Conservation (phyloP, 2,888 invertebrate species). For the Rotaria magnacalcarata region DNA sequence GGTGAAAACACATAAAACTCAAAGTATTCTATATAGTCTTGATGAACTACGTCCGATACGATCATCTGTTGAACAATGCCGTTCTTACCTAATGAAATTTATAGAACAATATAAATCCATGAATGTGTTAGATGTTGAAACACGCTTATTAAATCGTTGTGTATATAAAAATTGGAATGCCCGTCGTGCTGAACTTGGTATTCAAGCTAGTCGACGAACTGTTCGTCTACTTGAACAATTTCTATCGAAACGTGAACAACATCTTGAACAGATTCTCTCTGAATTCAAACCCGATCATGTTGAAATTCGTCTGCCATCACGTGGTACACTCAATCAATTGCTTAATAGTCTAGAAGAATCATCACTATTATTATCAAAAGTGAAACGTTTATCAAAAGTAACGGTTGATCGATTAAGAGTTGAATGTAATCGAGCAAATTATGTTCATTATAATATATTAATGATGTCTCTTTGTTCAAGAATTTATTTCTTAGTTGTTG, state of each 20-base stretch:
- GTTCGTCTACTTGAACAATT: not conserved
- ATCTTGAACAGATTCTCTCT: not conserved
- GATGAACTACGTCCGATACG: constrained; percentile 9
- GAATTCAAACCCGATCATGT: not conserved
- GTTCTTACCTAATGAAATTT: not conserved
- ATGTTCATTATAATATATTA: constrained; percentile 34
- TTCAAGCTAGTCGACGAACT: constrained; percentile 13
- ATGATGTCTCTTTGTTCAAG: constrained; percentile 22
- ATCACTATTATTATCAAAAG: not conserved
- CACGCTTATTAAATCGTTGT: constrained; percentile 17
- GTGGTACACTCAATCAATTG: not conserved
- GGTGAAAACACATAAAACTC: not conserved
- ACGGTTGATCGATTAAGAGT: not conserved
- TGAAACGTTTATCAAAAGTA: not conserved
- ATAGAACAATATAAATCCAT: constrained; percentile 19
- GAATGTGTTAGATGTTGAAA: constrained; percentile 13
- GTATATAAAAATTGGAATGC: constrained; percentile 36
- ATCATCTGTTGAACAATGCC: constrained; percentile 13
- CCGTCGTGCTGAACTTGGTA: not conserved
- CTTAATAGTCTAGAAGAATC: not conserved
- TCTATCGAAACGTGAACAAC: not conserved
- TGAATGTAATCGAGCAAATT: constrained; percentile 14
- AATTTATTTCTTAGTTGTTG: not conserved
- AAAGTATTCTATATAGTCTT: not conserved
- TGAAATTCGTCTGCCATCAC: not conserved